Percentiles rank a stretch among this genome's conserved stretches.
phyloP scores from a whole-genome alignment of 2,113 vertebrate genomes.

The Cinclus cinclus region DNA sequence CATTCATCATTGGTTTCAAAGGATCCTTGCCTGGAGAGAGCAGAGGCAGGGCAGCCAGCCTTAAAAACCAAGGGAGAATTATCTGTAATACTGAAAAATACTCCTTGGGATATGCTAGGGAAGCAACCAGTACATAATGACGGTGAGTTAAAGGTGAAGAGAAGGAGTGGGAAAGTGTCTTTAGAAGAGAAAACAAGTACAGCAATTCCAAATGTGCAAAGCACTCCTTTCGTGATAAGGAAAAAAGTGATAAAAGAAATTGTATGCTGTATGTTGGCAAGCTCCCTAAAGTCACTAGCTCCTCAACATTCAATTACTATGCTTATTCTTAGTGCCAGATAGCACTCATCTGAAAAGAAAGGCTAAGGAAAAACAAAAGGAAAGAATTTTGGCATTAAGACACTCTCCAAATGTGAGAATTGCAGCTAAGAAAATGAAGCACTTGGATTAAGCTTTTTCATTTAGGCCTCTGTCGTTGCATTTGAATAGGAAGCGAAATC shows the following conservation, averaged over 20 bases:
- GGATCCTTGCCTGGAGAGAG: neutral
- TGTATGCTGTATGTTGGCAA: neutral
- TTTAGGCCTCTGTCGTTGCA: neutral
- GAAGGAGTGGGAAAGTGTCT: neutral
- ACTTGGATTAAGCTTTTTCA: neutral
- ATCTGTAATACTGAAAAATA: neutral
- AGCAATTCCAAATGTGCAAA: neutral
- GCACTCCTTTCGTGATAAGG: neutral
- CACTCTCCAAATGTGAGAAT: neutral
- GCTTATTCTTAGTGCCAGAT: neutral
- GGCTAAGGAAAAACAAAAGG: neutral
- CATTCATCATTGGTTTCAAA: neutral
- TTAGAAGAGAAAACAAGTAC: neutral
- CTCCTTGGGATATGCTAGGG: neutral
- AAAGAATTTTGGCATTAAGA: neutral
- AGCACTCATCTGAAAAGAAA: neutral
- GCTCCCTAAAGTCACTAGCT: neutral
- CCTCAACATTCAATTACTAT: neutral
- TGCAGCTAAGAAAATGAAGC: neutral
- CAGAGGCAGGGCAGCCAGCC: neutral
- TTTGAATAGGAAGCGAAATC: conserved; percentile 39
- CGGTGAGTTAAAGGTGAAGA: neutral
- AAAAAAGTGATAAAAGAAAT: neutral
- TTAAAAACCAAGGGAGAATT: neutral
- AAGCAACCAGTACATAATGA: neutral